Evolutionary conservation across 2,888 invertebrate species (phyloP).

Genomic region (Ophion slaviceki): DNA sequence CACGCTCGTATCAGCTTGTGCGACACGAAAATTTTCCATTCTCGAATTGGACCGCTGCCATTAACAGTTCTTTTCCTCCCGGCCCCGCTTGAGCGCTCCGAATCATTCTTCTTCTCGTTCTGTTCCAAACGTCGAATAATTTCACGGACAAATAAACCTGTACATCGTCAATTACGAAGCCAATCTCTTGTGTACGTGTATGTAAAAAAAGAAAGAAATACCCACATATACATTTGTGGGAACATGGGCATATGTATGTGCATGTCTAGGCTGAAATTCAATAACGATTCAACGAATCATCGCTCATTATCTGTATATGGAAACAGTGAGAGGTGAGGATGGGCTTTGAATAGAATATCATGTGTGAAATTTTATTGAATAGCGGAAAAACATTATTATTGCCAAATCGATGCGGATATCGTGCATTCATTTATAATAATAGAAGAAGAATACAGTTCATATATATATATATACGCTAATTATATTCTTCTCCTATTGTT

Average conservation of each 20-base stretch:
- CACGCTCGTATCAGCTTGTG: constrained; percentile 63
- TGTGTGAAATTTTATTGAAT: no score
- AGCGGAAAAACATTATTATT: no score
- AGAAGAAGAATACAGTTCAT: no score
- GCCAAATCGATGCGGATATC: no score
- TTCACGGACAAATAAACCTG: constrained; percentile 62
- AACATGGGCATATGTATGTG: no score
- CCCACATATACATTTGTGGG: no score
- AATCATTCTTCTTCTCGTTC: constrained; percentile 47
- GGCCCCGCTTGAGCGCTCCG: background rate
- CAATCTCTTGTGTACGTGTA: background rate
- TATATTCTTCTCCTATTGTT: no score
- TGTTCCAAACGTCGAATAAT: constrained; percentile 54
- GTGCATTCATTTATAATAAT: no score
- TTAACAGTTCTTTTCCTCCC: constrained; percentile 34
- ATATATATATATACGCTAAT: no score
- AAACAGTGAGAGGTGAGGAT: no score
- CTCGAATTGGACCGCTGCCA: constrained; percentile 62
- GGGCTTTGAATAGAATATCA: no score
- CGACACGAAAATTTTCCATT: constrained; percentile 65
- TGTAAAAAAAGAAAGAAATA: constrained; percentile 10
- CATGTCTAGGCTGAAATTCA: constrained; percentile 14
- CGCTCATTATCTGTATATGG: background rate
- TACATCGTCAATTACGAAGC: constrained; percentile 63
- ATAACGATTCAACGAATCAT: constrained; percentile 10